phyloP scores from a whole-genome alignment of 1,140 invertebrate species.

The Bombus haemorrhoidalis region DNA sequence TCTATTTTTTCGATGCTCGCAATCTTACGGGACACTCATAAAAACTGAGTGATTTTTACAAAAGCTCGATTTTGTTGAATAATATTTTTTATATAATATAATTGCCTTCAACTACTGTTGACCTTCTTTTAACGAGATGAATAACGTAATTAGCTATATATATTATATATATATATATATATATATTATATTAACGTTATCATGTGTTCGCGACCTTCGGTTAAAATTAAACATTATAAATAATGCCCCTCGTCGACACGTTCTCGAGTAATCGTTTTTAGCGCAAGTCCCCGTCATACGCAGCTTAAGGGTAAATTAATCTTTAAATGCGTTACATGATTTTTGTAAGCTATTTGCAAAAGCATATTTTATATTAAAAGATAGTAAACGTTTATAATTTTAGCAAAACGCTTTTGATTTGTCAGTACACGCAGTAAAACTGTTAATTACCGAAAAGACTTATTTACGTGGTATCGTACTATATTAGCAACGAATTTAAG shows the following conservation, averaged over 20 bases:
- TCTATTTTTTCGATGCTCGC: too few species aligned
- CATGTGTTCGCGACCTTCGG: not conserved
- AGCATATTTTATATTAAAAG: constrained; percentile 21
- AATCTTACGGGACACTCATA: too few species aligned
- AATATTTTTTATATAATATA: too few species aligned
- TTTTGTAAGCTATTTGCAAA: constrained; percentile 13
- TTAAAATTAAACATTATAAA: constrained; percentile 3
- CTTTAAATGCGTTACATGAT: not conserved
- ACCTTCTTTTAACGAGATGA: too few species aligned
- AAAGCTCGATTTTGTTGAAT: too few species aligned
- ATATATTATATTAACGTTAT: not conserved
- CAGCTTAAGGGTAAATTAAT: constrained; percentile 18
- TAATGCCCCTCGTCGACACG: not conserved
- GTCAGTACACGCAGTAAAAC: not conserved
- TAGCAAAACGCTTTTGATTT: not conserved
- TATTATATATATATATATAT: too few species aligned
- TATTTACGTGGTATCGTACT: constrained; percentile 21
- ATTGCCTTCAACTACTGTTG: too few species aligned
- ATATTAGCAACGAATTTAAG: constrained; percentile 21
- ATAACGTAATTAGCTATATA: too few species aligned
- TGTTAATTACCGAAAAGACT: constrained; percentile 25
- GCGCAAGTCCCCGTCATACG: constrained; percentile 10
- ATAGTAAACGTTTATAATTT: not conserved
- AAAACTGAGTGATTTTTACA: too few species aligned
- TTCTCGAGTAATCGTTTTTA: constrained; percentile 24